Evolutionary conservation across 2,113 vertebrate genomes (phyloP).

Genomic region (Semnopithecus entellus): DNA sequence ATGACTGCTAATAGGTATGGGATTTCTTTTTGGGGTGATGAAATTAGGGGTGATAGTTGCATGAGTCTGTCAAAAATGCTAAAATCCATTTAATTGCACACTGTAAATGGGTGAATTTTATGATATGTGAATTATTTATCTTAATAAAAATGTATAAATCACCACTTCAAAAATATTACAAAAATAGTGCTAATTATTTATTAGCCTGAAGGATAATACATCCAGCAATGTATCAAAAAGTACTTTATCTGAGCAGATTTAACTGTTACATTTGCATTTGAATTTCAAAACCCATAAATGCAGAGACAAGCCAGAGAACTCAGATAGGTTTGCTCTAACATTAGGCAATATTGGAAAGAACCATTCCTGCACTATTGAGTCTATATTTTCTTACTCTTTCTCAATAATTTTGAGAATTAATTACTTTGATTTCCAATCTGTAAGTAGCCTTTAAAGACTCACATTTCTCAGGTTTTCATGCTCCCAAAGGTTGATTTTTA

Average conservation of each 20-base stretch:
- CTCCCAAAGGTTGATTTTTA: background rate
- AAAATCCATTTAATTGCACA: background rate
- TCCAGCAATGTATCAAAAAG: conserved; percentile 72
- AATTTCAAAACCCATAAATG: conserved; percentile 77
- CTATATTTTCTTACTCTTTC: conserved; percentile 26
- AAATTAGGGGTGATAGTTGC: background rate
- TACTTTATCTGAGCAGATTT: conserved; percentile 71
- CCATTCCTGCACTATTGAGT: conserved; percentile 23
- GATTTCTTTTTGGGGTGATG: background rate
- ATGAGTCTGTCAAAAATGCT: background rate
- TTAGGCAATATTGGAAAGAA: conserved; percentile 40
- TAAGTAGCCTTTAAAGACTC: background rate
- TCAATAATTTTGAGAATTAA: background rate
- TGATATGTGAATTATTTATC: background rate
- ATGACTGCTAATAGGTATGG: background rate
- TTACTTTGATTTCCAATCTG: conserved; percentile 15
- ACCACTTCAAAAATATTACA: background rate
- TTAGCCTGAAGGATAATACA: conserved; percentile 77
- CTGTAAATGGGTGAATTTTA: background rate
- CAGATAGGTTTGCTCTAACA: conserved; percentile 52
- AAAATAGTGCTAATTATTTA: conserved; percentile 47
- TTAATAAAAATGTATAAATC: background rate
- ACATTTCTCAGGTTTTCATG: background rate
- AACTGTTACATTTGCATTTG: conserved; percentile 65
- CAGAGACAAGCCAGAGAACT: conserved; percentile 71